These are phyloP conservation scores for Grapholita molesta DNA, from an alignment of 1,140 invertebrate genomes.

Conservation along the genomic window DNA sequence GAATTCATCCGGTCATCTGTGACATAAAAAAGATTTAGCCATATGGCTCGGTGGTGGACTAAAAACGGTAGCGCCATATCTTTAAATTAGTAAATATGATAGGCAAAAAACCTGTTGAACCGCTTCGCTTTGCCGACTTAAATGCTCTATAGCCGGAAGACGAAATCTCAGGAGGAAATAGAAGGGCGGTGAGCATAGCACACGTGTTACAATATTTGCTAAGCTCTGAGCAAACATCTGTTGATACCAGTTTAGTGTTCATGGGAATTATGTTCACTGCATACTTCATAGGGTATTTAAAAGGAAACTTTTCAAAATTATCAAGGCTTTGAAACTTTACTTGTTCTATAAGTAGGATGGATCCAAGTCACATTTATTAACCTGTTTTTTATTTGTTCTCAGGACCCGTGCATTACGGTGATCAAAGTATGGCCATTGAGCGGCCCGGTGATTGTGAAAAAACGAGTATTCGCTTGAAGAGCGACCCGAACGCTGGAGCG, in stretches of 20 bases:
- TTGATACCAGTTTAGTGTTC: constrained; percentile 51
- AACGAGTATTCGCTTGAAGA: constrained; percentile 64
- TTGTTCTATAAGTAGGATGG: background rate
- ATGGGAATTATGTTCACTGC: constrained; percentile 40
- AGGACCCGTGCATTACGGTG: constrained; percentile 64
- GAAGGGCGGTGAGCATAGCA: constrained; percentile 60
- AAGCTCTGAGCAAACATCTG: constrained; percentile 66
- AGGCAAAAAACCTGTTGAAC: constrained; percentile 52
- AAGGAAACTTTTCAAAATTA: background rate
- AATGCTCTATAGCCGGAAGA: constrained; percentile 74
- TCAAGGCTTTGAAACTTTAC: background rate
- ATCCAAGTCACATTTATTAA: constrained; percentile 18
- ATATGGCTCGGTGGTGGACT: constrained; percentile 45
- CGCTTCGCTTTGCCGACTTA: constrained; percentile 43
- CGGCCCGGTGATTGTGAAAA: constrained; percentile 71
- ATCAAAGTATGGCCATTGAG: constrained; percentile 68
- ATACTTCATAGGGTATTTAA: background rate
- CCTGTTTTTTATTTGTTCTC: constrained; percentile 46
- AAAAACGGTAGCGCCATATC: constrained; percentile 42
- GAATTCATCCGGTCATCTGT: constrained; percentile 56
- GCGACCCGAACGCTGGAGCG: constrained; percentile 57
- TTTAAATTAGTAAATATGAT: constrained; percentile 47
- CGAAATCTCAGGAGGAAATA: constrained; percentile 75
- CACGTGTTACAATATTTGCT: constrained; percentile 78
- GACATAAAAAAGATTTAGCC: constrained; percentile 33